Evolutionary conservation across 1,140 invertebrate genomes (phyloP).

Genomic region (Neotoxoptera formosana): DNA sequence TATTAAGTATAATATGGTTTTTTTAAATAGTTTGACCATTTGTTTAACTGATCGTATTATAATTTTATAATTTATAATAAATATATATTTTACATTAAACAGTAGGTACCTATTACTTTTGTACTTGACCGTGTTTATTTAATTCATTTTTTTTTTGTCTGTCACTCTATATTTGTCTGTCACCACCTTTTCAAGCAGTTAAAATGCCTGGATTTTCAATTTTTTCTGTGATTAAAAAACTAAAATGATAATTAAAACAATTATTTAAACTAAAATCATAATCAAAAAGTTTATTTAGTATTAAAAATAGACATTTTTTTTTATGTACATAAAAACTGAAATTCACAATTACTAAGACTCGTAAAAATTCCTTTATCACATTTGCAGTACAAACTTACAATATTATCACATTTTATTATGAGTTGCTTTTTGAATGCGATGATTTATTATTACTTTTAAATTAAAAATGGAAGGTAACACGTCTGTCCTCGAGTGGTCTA

Average conservation of each 20-base stretch:
- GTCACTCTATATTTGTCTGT: too few relatives aligned
- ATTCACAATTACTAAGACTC: neutral
- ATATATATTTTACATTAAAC: too few relatives aligned
- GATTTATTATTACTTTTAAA: neutral
- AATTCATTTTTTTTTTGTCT: too few relatives aligned
- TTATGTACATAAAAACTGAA: neutral
- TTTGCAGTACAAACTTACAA: neutral
- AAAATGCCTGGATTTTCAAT: neutral
- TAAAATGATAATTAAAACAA: too few relatives aligned
- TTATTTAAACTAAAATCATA: too few relatives aligned
- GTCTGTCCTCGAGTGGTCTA: neutral
- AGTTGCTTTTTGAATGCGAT: neutral
- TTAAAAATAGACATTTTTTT: neutral
- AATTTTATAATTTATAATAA: neutral
- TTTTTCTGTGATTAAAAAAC: neutral
- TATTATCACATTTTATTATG: neutral
- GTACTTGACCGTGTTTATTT: too few relatives aligned
- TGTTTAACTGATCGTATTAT: neutral
- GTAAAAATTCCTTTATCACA: neutral
- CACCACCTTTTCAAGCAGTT: too few relatives aligned
- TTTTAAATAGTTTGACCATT: neutral
- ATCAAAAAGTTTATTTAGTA: neutral
- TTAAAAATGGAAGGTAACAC: neutral
- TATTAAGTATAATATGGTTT: too few relatives aligned
- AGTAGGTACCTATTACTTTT: too few relatives aligned